Conservation (phyloP, 2,888 invertebrate species). For the Dynastes maya region DNA sequence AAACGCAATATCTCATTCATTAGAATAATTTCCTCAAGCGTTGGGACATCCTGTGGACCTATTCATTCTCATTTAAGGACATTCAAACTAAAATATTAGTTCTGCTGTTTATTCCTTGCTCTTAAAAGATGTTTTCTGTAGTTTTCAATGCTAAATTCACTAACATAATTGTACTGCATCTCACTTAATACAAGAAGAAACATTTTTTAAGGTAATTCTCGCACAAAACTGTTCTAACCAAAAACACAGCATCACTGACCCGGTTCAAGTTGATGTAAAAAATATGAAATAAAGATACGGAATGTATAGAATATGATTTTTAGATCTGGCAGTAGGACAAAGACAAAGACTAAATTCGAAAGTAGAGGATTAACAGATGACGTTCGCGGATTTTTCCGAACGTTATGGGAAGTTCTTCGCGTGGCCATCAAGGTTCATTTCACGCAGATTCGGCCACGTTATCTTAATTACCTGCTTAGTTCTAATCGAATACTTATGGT, state of each 20-base stretch:
- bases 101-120: no score
- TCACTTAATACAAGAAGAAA: neutral
- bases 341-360: constrained; percentile 17
- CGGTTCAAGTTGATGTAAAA: no score
- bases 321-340: constrained; percentile 19
- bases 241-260: neutral
- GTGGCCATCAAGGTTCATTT: constrained; percentile 15
- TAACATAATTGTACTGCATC: no score
- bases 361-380: neutral
- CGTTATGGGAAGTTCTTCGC: constrained; percentile 8
- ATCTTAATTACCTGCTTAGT: constrained; percentile 6
- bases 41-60: no score
- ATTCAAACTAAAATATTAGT: no score
- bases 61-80: no score
- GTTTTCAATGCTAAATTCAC: no score
- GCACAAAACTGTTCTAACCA: constrained; percentile 19
- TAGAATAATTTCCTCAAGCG: no score
- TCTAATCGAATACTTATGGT: constrained; percentile 29
- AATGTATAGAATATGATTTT: constrained; percentile 19
- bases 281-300: no score
- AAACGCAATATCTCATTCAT: no score
- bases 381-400: neutral
- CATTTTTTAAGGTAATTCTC: neutral
- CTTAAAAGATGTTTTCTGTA: no score
- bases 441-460: neutral